Conservation (phyloP, 35 echinoderm and acorn worm species). For the Apostichopus japonicus region DNA sequence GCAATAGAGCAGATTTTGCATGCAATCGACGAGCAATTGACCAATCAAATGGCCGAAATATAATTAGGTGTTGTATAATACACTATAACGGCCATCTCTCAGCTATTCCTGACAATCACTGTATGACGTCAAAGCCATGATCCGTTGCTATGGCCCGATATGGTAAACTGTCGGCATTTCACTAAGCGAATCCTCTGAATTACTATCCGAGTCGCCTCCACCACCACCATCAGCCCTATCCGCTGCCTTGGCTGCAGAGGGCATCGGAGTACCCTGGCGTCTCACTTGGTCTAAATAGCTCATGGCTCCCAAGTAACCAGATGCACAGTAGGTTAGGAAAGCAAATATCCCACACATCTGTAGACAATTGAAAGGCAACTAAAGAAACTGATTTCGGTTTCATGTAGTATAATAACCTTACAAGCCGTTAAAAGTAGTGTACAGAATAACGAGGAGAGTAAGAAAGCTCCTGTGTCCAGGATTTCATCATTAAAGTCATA, state of each 20-base stretch:
- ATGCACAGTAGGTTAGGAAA: constrained; percentile 1
- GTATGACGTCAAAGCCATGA: background rate
- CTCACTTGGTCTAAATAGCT: constrained; percentile 20
- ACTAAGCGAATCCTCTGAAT: constrained; percentile 40
- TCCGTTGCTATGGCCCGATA: background rate
- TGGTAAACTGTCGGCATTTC: constrained; percentile 23
- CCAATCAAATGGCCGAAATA: no score
- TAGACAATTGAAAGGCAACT: background rate
- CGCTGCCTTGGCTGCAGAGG: background rate
- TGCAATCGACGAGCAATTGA: no score
- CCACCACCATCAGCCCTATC: constrained; percentile 7
- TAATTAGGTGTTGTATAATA: no score
- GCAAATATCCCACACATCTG: constrained; percentile 49
- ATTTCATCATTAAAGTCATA: no score
- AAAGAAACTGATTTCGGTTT: no score
- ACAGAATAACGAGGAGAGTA: no score
- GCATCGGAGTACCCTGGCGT: constrained; percentile 29
- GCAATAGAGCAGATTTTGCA: no score
- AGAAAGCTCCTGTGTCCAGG: no score
- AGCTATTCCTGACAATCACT: no score
- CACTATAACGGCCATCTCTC: no score
- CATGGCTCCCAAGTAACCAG: constrained; percentile 22
- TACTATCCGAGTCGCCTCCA: constrained; percentile 27
- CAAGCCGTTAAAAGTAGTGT: no score
- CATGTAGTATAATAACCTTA: no score